phyloP scores from a whole-genome alignment of 2,113 vertebrate genomes.

The Sylvilagus bachmani region DNA sequence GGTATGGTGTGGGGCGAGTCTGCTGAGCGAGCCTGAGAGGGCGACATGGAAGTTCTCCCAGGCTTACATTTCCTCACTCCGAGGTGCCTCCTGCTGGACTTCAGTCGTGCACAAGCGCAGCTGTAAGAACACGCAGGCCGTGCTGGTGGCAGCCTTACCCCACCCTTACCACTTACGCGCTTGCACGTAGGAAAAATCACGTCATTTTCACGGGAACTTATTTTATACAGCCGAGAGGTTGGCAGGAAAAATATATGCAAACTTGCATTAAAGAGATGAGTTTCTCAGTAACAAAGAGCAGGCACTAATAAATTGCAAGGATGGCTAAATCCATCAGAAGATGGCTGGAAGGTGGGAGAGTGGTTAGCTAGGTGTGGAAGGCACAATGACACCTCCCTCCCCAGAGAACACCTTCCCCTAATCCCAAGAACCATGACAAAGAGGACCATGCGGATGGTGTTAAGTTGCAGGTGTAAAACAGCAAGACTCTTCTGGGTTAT shows the following conservation, averaged over 20 bases:
- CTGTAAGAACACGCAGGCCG: background rate
- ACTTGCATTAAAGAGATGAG: background rate
- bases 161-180: background rate
- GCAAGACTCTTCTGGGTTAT: background rate
- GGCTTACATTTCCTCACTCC: background rate
- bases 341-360: background rate
- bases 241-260: background rate
- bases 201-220: background rate
- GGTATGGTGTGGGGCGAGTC: background rate
- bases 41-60: background rate
- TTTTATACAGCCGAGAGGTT: background rate
- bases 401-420: background rate
- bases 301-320: background rate
- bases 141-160: background rate
- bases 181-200: background rate
- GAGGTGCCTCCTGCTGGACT: background rate
- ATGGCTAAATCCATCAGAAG: background rate
- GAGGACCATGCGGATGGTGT: background rate
- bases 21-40: background rate
- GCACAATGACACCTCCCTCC: background rate
- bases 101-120: background rate
- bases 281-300: background rate
- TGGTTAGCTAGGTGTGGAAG: accelerated
- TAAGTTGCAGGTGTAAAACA: background rate
- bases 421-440: background rate